Conservation (phyloP, 2,113 vertebrate genomes). For the Pangasianodon gigas region DNA sequence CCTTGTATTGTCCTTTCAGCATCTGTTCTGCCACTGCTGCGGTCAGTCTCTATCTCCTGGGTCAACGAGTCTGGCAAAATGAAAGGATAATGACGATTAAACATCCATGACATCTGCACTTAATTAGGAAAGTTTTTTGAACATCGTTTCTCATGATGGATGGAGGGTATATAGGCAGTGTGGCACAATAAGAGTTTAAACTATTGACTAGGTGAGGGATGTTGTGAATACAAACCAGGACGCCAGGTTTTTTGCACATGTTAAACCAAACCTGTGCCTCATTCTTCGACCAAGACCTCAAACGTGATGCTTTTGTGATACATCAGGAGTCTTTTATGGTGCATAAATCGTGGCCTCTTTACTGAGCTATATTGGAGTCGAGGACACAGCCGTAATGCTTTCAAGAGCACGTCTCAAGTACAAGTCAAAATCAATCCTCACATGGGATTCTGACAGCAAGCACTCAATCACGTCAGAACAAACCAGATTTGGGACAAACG, state of each 20-base stretch:
- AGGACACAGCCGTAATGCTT: constrained; percentile 28
- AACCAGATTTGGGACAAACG: constrained; percentile 47
- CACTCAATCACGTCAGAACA: constrained; percentile 48
- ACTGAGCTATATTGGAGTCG: constrained; percentile 2
- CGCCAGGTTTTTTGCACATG: background rate
- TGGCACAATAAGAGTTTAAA: constrained; percentile 37
- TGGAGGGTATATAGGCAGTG: constrained; percentile 43
- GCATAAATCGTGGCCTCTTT: constrained; percentile 28
- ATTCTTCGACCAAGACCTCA: constrained; percentile 4
- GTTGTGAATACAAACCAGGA: constrained; percentile 41
- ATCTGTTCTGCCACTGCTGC: constrained; percentile 99
- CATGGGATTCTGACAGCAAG: constrained; percentile 48
- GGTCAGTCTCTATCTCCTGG: constrained; percentile 99
- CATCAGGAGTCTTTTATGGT: constrained; percentile 32
- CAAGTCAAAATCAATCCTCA: constrained; percentile 49
- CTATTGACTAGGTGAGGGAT: constrained; percentile 21
- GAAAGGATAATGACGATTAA: constrained; percentile 84
- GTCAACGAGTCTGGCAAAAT: constrained; percentile 96
- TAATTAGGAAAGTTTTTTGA: constrained; percentile 63
- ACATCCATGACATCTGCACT: constrained; percentile 73
- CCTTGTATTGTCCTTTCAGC: constrained; percentile 99
- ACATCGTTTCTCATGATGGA: constrained; percentile 66
- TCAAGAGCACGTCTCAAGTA: constrained; percentile 45
- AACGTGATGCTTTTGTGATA: constrained; percentile 24
- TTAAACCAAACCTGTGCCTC: background rate